A percentile compares a stretch with the other conserved stretches of the same genome.
phyloP scores from a whole-genome alignment of 2,888 invertebrate species.

The Gymnoscelis rufifasciata region DNA sequence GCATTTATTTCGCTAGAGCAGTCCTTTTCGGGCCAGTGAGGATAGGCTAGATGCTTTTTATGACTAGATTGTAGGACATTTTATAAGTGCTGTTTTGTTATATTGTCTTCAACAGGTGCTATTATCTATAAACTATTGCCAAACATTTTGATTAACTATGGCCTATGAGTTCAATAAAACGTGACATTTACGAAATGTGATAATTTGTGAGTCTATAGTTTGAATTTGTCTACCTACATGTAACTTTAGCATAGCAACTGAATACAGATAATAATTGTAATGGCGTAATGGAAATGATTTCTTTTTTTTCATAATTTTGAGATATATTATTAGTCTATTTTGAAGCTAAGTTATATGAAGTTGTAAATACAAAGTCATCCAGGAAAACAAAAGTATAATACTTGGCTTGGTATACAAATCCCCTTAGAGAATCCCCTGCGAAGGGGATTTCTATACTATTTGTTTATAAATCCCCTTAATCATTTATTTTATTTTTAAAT shows the following conservation, averaged over 20 bases:
- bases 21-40: slow-evolving; percentile 1
- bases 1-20: slow-evolving; percentile 4
- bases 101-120: slow-evolving; percentile 1
- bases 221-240: background rate
- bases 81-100: background rate
- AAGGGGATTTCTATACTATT: too few relatives aligned
- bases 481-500: too few relatives aligned
- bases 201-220: slow-evolving; percentile 9
- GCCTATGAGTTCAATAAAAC: slow-evolving; percentile 14
- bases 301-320: too few relatives aligned
- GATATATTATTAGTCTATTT: too few relatives aligned
- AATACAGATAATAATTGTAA: background rate
- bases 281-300: background rate
- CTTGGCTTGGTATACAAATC: too few relatives aligned
- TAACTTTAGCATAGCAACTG: background rate
- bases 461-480: too few relatives aligned
- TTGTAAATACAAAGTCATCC: too few relatives aligned
- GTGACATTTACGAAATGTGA: slow-evolving; percentile 29
- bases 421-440: too few relatives aligned
- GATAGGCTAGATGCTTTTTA: background rate
- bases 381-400: too few relatives aligned
- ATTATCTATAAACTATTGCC: slow-evolving; percentile 3
- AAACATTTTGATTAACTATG: slow-evolving; percentile 12
- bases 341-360: too few relatives aligned
- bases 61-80: background rate